Evolutionary conservation across 1,140 invertebrate species (phyloP), one percentile per base, ranked within the genome.

Genomic region (Zaprionus capensis): DNA sequence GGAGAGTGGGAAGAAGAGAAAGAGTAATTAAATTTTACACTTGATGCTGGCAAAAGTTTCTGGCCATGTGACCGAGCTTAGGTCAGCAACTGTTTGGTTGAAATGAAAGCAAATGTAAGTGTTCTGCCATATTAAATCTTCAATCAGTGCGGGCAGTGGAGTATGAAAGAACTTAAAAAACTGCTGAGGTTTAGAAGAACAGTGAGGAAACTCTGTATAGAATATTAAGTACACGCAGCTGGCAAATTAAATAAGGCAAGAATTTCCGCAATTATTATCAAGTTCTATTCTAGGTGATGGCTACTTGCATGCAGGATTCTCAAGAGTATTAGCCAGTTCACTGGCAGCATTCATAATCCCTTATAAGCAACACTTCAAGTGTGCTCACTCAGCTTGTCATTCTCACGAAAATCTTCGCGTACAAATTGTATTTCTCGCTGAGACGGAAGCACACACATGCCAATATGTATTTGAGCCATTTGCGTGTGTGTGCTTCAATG

Each of bases 401-500:
- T 49, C 9, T 20, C 17, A 20, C 17, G 20, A 24, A 24, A 51
- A 51, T 51, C 20, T 51, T 46, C 9, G 12, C 20, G 20, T 24
- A 24, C 46, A 24, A 4, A 14, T 24, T 22, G 14, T 24, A 51
- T 24, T 24, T 51, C 46, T 24, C 31, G 24, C 34, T 55, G 57
- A 46, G 34, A 49, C 26, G 36, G 49, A 38, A 61, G 22, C 28
- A 44, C 2, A 44, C 2, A 15, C 31, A 15, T 44, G 56, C 51
- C 41, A 70, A 70, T 70, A 71, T 70, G 64, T n/a, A 20, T 63
- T 63, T 26, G 56, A 76, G 61, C 20, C 34, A 76, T 76, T 65
- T 76, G 68, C 46, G 61, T 71, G 61, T 75, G 24, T 26, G 79
- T 73, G 62, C 44, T 80, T 71, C 69, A 80, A 68, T 62, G 82